Conservation (phyloP, 2,888 invertebrate species). For the Drosophila ezoana region DNA sequence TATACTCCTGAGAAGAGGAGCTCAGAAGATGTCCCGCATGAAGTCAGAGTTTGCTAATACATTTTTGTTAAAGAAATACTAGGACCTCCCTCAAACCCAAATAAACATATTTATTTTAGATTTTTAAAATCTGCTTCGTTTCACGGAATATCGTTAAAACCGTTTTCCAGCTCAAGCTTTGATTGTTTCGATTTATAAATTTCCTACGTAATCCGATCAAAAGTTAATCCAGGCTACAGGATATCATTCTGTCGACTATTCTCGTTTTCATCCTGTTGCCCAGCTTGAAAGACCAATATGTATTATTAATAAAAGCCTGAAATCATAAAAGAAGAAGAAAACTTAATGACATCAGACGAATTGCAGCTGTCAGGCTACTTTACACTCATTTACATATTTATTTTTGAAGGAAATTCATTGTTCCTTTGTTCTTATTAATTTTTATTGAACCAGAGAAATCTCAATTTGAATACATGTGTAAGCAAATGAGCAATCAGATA, state of each 20-base stretch:
- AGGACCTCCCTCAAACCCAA: no score
- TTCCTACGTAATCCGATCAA: no score
- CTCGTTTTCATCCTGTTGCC: no score
- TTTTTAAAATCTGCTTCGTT: no score
- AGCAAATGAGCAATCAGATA: slow-evolving; percentile 29
- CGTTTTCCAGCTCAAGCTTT: no score
- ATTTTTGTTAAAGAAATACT: no score
- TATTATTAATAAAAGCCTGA: slow-evolving; percentile 6
- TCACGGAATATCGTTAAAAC: no score
- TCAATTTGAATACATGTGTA: slow-evolving; percentile 17
- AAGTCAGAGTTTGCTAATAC: no score
- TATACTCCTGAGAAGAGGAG: no score
- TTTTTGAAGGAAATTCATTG: slow-evolving; percentile 10
- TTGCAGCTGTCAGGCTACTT: not conserved
- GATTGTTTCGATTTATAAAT: no score
- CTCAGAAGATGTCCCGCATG: no score
- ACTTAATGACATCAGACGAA: slow-evolving; percentile 5
- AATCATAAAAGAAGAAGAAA: not conserved
- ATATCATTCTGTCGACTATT: not conserved
- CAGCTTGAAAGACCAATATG: not conserved
- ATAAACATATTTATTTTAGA: no score
- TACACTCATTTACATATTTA: slow-evolving; percentile 1
- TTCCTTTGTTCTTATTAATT: slow-evolving; percentile 20
- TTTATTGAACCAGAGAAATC: slow-evolving; percentile 33
- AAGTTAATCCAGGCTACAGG: not conserved